Percentiles rank a stretch among this genome's conserved stretches.
Conservation (phyloP, 2,888 invertebrate species). For the Nemotelus nigrinus region DNA sequence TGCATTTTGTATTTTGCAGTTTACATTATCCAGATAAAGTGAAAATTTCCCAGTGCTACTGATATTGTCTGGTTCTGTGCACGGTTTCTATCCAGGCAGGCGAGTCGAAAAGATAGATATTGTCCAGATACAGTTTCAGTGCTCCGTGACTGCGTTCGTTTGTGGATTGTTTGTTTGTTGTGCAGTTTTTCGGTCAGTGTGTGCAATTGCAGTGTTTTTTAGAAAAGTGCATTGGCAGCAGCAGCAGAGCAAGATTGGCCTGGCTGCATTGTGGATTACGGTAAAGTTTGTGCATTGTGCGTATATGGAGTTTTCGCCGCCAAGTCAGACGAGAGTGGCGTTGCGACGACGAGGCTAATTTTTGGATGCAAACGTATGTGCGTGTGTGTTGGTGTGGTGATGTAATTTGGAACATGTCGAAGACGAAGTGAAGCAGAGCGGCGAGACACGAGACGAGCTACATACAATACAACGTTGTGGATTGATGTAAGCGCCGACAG, state of each 20-base stretch:
- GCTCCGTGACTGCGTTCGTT: constrained; percentile 4
- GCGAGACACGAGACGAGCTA: not conserved
- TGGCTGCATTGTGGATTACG: constrained; percentile 13
- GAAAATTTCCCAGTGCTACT: not conserved
- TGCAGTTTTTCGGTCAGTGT: not conserved
- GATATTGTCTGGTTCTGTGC: not conserved
- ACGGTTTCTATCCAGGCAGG: not conserved
- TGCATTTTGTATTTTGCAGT: not conserved
- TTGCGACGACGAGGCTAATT: not conserved
- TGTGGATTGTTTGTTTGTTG: constrained; percentile 19
- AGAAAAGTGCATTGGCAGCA: not conserved
- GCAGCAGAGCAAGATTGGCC: not conserved
- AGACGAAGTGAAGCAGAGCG: not conserved
- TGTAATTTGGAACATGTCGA: constrained; percentile 39
- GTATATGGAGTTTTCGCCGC: constrained; percentile 17
- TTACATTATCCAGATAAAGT: not conserved
- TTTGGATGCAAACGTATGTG: constrained; percentile 10
- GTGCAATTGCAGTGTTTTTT: not conserved
- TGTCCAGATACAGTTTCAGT: constrained; percentile 1
- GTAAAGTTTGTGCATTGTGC: constrained; percentile 41
- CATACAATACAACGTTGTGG: not conserved
- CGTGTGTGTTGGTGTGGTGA: constrained; percentile 24
- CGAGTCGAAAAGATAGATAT: not conserved
- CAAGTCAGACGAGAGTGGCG: not conserved
- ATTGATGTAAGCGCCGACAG: constrained; percentile 41